Conservation (phyloP, 2,113 vertebrate species). For the Nycticebus coucang region DNA sequence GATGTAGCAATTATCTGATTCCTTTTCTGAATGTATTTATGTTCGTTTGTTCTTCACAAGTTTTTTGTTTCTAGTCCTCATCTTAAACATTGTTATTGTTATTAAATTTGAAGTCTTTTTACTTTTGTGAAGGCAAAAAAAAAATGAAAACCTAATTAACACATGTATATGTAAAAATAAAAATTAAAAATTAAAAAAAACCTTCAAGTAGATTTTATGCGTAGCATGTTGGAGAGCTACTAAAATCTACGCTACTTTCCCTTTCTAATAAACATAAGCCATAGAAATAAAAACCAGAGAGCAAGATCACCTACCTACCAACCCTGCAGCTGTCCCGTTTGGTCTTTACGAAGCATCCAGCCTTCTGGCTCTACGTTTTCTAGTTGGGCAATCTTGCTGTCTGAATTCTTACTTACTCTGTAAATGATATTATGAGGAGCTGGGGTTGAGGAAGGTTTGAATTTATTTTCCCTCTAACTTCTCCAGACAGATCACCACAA, state of each 20-base stretch:
- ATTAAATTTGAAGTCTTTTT: too few relatives aligned
- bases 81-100: too few relatives aligned
- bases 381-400: neutral
- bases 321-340: neutral
- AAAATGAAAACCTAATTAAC: too few relatives aligned
- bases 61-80: too few relatives aligned
- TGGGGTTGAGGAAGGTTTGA: neutral
- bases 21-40: too few relatives aligned
- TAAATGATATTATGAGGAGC: neutral
- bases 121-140: too few relatives aligned
- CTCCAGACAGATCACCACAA: slow-evolving; percentile 55
- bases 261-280: neutral
- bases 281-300: neutral
- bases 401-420: neutral
- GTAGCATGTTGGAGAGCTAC: neutral
- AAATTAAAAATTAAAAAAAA: neutral
- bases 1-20: too few relatives aligned
- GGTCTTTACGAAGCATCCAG: neutral
- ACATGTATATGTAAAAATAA: too few relatives aligned
- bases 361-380: neutral
- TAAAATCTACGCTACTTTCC: neutral
- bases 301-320: neutral
- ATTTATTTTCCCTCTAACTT: slow-evolving; percentile 57
- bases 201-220: neutral
- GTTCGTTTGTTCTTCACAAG: too few relatives aligned